Evolutionary conservation across 1,140 invertebrate species (phyloP), one percentile per base, ranked within the genome.

Genomic region (Solenopsis invicta): DNA sequence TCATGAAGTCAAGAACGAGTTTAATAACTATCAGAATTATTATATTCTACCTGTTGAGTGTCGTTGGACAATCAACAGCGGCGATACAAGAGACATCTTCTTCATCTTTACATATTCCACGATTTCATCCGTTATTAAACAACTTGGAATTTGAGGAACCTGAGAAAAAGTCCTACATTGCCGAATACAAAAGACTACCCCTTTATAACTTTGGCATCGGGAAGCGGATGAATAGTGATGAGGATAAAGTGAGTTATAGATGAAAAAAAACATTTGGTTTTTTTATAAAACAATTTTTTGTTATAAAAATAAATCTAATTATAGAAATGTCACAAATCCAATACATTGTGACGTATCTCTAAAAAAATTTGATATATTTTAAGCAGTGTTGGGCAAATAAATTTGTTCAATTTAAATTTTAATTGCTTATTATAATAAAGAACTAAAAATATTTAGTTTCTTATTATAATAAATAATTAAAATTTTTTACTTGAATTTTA

Each of bases 171-270:
- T 96, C 96, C 85, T 97, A 97, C 88, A 96, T 96, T 0, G 96
- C 96, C 0, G 96, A 97, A 75, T 97, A 96, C 87, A 97, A 97
- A 88, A 94, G 97, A 87, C 93, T 97, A 34, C 97, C 97, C 0
- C 96, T 97, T 1, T 97, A 96, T 90, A 96, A 97, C 90, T 97
- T 97, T 89, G 97, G 97, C 9, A 93, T 97, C 16, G 97, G 97
- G 2, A 97, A 97, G 88, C 95, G 92, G 92, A 12, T 61, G 12
- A 89, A 88, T 12, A 75, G n/a, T 4, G 80, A 71, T 64, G 93
- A 93, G 1, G 90, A 90, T 34, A 90, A 90, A 76, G 89, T 88
- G 21, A 86, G 81, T 45, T 59, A 1, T 29, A 21, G 12, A 34
- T 18, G 16, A 64, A 72, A 82, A 21, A 41, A n/a, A 54, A 37